Evolutionary conservation across 2,113 vertebrate species (phyloP), one percentile per base, ranked within the genome.

Genomic region (Tupaia tana): DNA sequence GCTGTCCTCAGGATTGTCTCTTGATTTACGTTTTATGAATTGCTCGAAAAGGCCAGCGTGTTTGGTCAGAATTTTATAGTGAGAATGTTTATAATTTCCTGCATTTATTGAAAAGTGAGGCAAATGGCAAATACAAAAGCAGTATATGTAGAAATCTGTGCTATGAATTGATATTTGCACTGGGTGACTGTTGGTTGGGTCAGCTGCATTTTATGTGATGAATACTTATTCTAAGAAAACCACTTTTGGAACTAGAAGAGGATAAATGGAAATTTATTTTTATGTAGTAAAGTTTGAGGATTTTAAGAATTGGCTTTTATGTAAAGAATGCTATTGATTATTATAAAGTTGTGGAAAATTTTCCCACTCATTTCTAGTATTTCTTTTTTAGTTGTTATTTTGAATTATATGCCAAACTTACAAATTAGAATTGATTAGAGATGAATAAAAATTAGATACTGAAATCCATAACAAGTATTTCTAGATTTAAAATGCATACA

Each of bases 251-350:
- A 87, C 27, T 64, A 31, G 63, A 97, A 83, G 22, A 25, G 81
- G 86, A 31, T 88, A 92, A 87, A 86, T 3, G 78, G 63, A 94
- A 90, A 54, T 95, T 86, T 96, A 96, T 97, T 97, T 97, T 97
- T 97, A 69, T 96, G 96, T 96, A 96, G 59, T 88, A 25, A 94
- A 96, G 75, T 80, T 95, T 94, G 93, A 94, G 7, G 52, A 63
- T 92, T 96, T 97, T 79, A 59, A 93, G 80, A 91, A 88, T 84
- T 93, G 89, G 89, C 84, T 96, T 88, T 80, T 73, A 70, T 95
- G 89, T 95, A 94, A 93, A 95, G 81, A 94, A 86, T 90, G 71
- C 58, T 82, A 2, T 61, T 90, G 43, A 95, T 74, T 86, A 27
- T 91, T 79, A 94, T 92, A 96, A 97, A 96, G 27, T 71, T 85